These are phyloP conservation scores for Micropoecilia bifurca DNA, from an alignment of 2,797 vertebrate species.

Conservation along the genomic window DNA sequence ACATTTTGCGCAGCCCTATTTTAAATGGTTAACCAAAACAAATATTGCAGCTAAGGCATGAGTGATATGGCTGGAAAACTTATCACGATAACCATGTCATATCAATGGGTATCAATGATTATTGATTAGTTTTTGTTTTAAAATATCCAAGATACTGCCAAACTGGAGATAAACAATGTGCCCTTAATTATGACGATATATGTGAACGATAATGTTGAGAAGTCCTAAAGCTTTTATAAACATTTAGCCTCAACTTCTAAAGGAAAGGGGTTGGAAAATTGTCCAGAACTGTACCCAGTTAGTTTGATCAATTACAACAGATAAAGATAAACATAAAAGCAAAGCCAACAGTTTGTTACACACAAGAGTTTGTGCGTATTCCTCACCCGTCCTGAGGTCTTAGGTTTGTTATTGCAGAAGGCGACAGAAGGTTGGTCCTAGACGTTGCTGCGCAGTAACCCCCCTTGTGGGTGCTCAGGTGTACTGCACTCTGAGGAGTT, in stretches of 20 bases:
- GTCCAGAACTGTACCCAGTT: background rate
- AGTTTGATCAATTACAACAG: background rate
- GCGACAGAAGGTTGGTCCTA: slow-evolving; percentile 62
- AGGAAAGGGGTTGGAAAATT: background rate
- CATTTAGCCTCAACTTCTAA: background rate
- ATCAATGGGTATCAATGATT: no score
- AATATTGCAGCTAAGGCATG: no score
- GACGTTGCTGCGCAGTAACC: slow-evolving; percentile 94
- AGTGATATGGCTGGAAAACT: no score
- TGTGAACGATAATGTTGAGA: background rate
- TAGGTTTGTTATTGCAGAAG: slow-evolving; percentile 79
- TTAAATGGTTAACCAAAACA: no score
- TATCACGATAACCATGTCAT: no score
- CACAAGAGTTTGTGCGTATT: background rate
- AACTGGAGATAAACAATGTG: background rate
- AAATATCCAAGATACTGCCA: background rate
- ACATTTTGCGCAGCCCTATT: no score
- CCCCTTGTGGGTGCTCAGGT: slow-evolving; percentile 92
- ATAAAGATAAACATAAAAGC: background rate
- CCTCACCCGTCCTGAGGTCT: slow-evolving; percentile 81
- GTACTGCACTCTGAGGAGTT: slow-evolving; percentile 96
- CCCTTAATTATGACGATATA: background rate
- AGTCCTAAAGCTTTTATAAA: background rate
- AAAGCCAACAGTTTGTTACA: background rate
- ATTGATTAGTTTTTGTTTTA: no score